Base-by-base conservation (phyloP, 2,113 vertebrate species). In the Ictidomys tridecemlineatus region DNA sequence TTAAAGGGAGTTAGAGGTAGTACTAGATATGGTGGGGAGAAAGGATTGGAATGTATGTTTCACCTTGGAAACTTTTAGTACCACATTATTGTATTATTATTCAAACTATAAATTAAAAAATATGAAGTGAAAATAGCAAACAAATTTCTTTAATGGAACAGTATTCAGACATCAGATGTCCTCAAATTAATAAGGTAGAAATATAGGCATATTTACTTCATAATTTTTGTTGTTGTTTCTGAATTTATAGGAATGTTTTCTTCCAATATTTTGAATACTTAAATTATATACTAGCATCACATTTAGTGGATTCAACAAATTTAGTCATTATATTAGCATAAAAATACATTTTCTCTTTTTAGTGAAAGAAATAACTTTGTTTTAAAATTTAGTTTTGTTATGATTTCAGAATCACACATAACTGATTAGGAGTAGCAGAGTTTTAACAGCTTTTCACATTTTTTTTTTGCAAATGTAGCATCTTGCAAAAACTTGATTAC, bases 91-190 rank as follows among this genome's bases (percentile, higher is more conserved):
- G 4, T 93, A 53, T 45, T 87, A 53, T 56, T 45, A 79, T 39
- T 65, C 5, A 80, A 96, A 95, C 53, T 93, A 58, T n/a, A 92
- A 24, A 69, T 80, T 56, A 88, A 83, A 34, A 42, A 76, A 86
- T 89, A 12, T 93, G 37, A 93, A 87, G 63, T 87, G 18, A 93
- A 91, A 82, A 74, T 34, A 84, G 10, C 13, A 93, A 72, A 76
- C 20, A 67, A 69, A 37, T 39, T n/a, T 0, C 9, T 5, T 65
- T 37, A 14, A 32, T 17, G 94, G 10, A 83, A 32, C 20, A 39
- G 8, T 28, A 63, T 42, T 30, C 5, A 90, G n/a, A 14, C 26
- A 73, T 45, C 34, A 91, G 13, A 53, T 85, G 10, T 2, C 56
- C 7, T 79, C 22, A 51, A 58, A 42, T 45, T 77, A 65, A 20